phyloP scores from a whole-genome alignment of 2,113 vertebrate species.

The Daphoenositta chrysoptera region DNA sequence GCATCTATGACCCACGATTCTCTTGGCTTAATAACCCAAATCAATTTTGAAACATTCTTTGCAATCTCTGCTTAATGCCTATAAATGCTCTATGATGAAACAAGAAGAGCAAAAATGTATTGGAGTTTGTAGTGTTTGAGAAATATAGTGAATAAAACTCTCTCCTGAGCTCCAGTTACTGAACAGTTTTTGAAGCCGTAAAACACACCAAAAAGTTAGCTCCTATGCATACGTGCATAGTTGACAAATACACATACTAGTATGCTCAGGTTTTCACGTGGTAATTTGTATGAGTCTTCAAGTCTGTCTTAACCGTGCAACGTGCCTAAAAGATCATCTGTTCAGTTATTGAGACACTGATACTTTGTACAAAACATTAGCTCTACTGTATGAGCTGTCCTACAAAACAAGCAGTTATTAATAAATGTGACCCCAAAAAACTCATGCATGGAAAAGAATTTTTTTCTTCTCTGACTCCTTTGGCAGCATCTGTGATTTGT shows the following conservation, averaged over 20 bases:
- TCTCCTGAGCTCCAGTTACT: accelerated
- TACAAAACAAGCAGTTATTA: not conserved
- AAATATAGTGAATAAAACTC: not conserved
- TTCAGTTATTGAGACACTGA: not conserved
- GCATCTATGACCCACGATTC: not conserved
- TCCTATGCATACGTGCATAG: not conserved
- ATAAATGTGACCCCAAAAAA: not conserved
- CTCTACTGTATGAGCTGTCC: not conserved
- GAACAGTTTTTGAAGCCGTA: not conserved
- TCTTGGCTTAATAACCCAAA: not conserved
- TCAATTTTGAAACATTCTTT: not conserved
- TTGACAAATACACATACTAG: not conserved
- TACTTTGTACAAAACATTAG: not conserved
- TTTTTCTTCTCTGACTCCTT: conserved; percentile 15
- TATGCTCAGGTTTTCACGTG: not conserved
- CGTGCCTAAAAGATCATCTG: not conserved
- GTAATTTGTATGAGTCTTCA: not conserved
- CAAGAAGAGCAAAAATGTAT: not conserved
- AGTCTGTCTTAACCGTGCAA: not conserved
- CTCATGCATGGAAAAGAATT: not conserved
- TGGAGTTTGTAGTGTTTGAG: not conserved
- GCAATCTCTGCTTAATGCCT: not conserved
- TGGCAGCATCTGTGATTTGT: conserved; percentile 54
- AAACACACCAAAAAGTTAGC: not conserved
- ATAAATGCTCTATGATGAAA: not conserved